These are phyloP conservation scores for Rhinoptilus africanus DNA, from an alignment of 2,113 vertebrate species.

Conservation along the genomic window DNA sequence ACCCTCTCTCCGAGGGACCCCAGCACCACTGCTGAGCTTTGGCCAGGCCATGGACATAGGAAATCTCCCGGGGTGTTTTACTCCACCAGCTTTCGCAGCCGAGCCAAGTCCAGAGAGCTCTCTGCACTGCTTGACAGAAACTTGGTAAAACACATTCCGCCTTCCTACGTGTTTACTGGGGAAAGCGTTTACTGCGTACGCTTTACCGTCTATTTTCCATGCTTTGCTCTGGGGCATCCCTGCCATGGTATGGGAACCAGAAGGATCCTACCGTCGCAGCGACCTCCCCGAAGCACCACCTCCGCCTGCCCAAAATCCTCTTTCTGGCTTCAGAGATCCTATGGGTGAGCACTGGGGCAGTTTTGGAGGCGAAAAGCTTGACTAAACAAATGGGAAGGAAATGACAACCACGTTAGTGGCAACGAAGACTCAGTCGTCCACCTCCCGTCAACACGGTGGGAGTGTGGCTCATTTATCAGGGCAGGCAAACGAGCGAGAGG, in stretches of 20 bases:
- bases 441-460: background rate
- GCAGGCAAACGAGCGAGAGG: background rate
- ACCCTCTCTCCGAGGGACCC: accelerated
- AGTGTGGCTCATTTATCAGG: background rate
- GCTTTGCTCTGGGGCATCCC: background rate
- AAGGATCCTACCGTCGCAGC: background rate
- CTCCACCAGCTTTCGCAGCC: background rate
- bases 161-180: background rate
- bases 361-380: background rate
- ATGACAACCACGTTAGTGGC: background rate
- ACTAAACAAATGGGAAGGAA: background rate
- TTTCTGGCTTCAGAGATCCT: background rate
- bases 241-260: background rate
- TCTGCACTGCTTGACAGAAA: background rate
- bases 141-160: background rate
- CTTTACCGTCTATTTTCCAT: accelerated
- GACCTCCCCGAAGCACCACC: accelerated
- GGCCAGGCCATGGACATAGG: background rate
- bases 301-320: background rate
- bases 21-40: background rate
- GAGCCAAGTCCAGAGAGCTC: accelerated
- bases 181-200: background rate
- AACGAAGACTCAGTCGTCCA: background rate
- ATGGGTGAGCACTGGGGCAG: background rate
- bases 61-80: background rate